A percentile compares a stretch with the other conserved stretches of the same genome.
phyloP scores from a whole-genome alignment of 1,140 invertebrate genomes.

The Ephestia elutella region DNA sequence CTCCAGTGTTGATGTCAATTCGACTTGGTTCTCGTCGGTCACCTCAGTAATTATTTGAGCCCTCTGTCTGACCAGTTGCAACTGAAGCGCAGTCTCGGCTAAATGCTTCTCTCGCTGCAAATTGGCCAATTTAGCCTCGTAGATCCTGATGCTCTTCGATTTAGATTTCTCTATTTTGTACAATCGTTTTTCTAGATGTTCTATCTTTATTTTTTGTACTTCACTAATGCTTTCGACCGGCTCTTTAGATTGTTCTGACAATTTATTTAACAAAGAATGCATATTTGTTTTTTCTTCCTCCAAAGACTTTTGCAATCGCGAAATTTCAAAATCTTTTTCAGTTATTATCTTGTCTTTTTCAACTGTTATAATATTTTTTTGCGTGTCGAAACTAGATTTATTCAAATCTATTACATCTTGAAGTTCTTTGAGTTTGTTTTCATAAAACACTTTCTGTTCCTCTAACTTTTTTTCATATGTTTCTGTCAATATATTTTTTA shows the following conservation, averaged over 20 bases:
- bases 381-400: background rate
- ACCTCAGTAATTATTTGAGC: constrained; percentile 44
- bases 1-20: constrained; percentile 39
- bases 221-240: constrained; percentile 19
- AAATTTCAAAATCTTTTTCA: constrained; percentile 40
- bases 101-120: constrained; percentile 53
- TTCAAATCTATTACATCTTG: constrained; percentile 10
- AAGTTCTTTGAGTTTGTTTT: constrained; percentile 34
- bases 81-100: constrained; percentile 47
- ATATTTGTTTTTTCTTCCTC: constrained; percentile 42
- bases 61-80: constrained; percentile 52
- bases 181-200: constrained; percentile 46
- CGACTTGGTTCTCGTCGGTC: constrained; percentile 47
- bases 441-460: constrained; percentile 31
- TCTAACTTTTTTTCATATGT: constrained; percentile 43
- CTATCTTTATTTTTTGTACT: constrained; percentile 27
- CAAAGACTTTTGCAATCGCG: constrained; percentile 27
- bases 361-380: constrained; percentile 27
- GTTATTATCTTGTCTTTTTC: constrained; percentile 47
- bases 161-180: constrained; percentile 48
- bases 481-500: constrained; percentile 32
- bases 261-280: constrained; percentile 31
- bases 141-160: constrained; percentile 38
- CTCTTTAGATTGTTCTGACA: constrained; percentile 35
- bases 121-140: constrained; percentile 46